Evolutionary conservation across 2,888 invertebrate species (phyloP), one percentile per base, ranked within the genome.

Genomic region (Pristionchus arcanus): DNA sequence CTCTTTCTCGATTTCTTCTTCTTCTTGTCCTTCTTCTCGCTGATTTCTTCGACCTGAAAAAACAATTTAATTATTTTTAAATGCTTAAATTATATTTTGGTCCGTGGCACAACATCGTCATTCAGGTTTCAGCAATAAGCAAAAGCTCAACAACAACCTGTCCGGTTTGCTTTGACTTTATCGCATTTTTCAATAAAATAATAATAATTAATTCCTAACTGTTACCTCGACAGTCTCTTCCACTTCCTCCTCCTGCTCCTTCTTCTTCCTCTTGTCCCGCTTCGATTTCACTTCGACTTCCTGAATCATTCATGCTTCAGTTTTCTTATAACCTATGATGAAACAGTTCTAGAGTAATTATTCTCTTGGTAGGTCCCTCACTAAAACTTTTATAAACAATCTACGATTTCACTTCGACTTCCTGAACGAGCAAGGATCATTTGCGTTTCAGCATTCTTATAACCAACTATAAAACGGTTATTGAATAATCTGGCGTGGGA

Each of bases 1-100:
- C 37, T 71, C 71, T 53, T 71, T 31, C 31, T 71, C 68, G 21
- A 19, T 59, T 71, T 71, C 42, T 59, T 68, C 59, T 87, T 87
- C 49, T 53, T 53, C 31, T 87, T 71, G 49, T 87, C 28, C 37
- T 59, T 59, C 87, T 59, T 71, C 49, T 59, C 42, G n/a, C 19
- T 49, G 42, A 25, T 31, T 28, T 55, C 55, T 55, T 55, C 84
- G 21, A 31, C 31, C 84, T 84, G 84, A 2, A 49, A 42, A 15
- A 3, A 77, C 21, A 34, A 77, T 28, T 77, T 11, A 9, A 37
- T 42, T 21, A 77, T 31, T 34, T 68, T 68, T 28, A 25, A 28
- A 28, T n/a, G n/a, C n/a, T 9, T 49, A 7, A 3, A 49, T 13
- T 49, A 11, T 49, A 49, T 49, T 49, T 9, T 49, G 3, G 42